Evolutionary conservation across 2,113 vertebrate genomes (phyloP), one percentile per base, ranked within the genome.

Genomic region (Eulemur rufifrons): DNA sequence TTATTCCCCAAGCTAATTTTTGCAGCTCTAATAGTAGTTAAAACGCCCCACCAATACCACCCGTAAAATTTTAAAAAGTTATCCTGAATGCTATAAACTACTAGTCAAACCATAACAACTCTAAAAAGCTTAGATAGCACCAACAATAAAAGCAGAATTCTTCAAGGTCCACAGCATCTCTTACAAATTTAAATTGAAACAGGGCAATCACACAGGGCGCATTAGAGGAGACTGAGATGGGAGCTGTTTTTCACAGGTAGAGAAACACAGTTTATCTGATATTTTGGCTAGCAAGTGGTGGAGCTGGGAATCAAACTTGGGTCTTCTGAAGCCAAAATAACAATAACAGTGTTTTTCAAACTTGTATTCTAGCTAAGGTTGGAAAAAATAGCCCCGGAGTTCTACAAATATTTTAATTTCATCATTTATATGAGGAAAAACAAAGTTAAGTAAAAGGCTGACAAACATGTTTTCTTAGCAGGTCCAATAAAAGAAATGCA

Each of bases 111-210:
- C 87, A 73, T 10, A 54, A 89, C 42, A 52, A 52, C 50, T 76
- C 25, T 89, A 88, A 88, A 71, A 92, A 88, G 54, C 73, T 0
- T 74, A 45, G 25, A 42, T 54, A 54, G 29, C 3, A 37, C 15
- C 77, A 89, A 54, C n/a, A 83, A 64, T 23, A 89, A 89, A 89
- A 93, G 42, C 61, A 88, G 34, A 93, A 68, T 84, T 89, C n/a
- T 68, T 77, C 56, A 76, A 61, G 2, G 34, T 69, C 61, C 50
- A 14, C 77, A 61, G 34, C 11, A 84, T 69, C 42, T 77, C 61
- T 77, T 76, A 42, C 11, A 77, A 95, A 89, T 50, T 69, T 73
- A 52, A 69, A 84, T 4, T 2, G 42, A 5, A 59, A 27, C 47
- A 95, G 34, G 50, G 50, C 69, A 69, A 84, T 87, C 69, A 87